These are phyloP conservation scores for Microctonus brassicae DNA, from an alignment of 2,888 invertebrate species.

Conservation along the genomic window DNA sequence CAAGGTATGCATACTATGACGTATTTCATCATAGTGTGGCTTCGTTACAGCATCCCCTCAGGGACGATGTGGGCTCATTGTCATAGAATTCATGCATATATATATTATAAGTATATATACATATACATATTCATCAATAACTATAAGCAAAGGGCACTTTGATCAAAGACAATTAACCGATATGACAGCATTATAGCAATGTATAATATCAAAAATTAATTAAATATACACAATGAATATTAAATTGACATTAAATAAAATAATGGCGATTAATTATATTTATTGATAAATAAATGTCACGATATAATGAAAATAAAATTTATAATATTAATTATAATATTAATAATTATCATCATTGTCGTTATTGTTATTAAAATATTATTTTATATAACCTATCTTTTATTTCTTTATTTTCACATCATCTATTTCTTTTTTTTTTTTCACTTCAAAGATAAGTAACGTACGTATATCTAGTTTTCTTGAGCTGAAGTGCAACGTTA, in stretches of 20 bases:
- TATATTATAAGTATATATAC: no score
- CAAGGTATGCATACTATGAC: neutral
- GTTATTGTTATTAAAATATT: neutral
- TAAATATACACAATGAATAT: neutral
- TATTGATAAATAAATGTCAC: no score
- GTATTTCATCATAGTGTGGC: conserved; percentile 3
- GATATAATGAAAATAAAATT: no score
- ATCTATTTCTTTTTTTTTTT: neutral
- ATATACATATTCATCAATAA: neutral
- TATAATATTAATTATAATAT: no score
- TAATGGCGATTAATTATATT: no score
- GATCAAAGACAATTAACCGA: neutral
- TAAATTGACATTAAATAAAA: no score
- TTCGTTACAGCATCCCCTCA: neutral
- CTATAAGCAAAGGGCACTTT: neutral
- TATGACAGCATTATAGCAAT: neutral
- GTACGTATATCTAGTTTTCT: neutral
- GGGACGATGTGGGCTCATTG: neutral
- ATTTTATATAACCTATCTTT: no score
- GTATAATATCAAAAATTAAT: no score
- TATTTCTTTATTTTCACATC: neutral
- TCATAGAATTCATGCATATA: neutral
- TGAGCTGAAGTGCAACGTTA: neutral
- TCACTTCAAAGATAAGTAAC: neutral
- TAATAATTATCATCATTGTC: no score